Evolutionary conservation across 2,888 invertebrate species (phyloP).

Genomic region (Hirtodrosophila trivittata): DNA sequence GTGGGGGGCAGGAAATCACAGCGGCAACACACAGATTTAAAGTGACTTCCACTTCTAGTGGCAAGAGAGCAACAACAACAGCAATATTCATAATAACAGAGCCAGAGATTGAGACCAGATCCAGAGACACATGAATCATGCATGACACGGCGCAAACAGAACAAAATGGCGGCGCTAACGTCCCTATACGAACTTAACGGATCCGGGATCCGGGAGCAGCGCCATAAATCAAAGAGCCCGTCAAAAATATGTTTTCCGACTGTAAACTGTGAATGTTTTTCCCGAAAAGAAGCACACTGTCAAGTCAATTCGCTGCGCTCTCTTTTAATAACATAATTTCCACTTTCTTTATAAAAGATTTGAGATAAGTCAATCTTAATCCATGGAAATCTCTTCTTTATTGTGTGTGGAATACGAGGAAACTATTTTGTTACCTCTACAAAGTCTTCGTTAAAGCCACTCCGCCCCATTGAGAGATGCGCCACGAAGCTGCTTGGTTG

Average conservation of each 20-base stretch:
- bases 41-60: constrained; percentile 62
- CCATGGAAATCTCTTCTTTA: constrained; percentile 10
- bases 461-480: constrained; percentile 16
- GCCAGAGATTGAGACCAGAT: constrained; percentile 9
- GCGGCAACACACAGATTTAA: constrained; percentile 60
- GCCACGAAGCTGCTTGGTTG: constrained; percentile 15
- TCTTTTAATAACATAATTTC: too few relatives aligned
- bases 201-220: constrained; percentile 10
- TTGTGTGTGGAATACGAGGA: not conserved
- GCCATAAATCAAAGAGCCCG: constrained; percentile 70
- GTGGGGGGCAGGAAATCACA: constrained; percentile 55
- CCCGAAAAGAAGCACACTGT: constrained; percentile 3
- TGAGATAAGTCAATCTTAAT: not conserved
- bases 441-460: not conserved
- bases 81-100: constrained; percentile 16
- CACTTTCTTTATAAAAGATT: too few relatives aligned
- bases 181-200: constrained; percentile 7
- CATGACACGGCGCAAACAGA: constrained; percentile 61
- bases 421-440: not conserved
- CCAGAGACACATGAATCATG: constrained; percentile 69
- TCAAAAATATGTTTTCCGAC: constrained; percentile 70
- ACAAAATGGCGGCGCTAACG: constrained; percentile 44
- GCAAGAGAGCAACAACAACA: constrained; percentile 19
- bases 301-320: constrained; percentile 3
- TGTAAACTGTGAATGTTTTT: constrained; percentile 33